Evolutionary conservation across 2,888 invertebrate species (phyloP).

Genomic region (Ecdyonurus torrentis): DNA sequence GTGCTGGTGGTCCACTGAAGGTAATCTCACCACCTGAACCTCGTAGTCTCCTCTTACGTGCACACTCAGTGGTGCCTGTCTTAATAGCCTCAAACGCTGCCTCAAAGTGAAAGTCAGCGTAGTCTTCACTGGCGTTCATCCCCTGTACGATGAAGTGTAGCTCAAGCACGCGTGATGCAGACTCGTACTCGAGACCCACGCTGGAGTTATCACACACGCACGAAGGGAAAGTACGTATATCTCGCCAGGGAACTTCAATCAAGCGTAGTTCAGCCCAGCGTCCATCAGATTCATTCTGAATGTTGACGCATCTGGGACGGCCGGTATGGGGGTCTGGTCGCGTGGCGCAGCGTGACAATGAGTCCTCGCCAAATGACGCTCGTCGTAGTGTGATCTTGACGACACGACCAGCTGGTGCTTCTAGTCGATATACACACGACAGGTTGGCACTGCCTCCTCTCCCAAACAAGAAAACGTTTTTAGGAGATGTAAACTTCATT

Average conservation of each 20-base stretch:
- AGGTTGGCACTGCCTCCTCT: constrained; percentile 61
- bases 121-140: constrained; percentile 64
- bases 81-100: constrained; percentile 47
- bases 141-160: constrained; percentile 55
- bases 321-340: constrained; percentile 56
- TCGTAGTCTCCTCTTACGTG: constrained; percentile 41
- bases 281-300: neutral
- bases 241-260: constrained; percentile 43
- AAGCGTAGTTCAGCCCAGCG: neutral
- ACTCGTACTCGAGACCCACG: constrained; percentile 32
- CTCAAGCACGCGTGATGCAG: constrained; percentile 52
- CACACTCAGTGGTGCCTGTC: constrained; percentile 39
- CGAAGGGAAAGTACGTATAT: constrained; percentile 48
- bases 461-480: constrained; percentile 68
- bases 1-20: constrained; percentile 8
- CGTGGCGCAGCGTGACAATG: constrained; percentile 40
- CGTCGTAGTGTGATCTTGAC: constrained; percentile 49
- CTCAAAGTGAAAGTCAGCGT: constrained; percentile 61
- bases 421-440: constrained; percentile 61
- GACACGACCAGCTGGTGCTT: constrained; percentile 43
- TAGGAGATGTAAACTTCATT: constrained; percentile 46
- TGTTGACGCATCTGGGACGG: constrained; percentile 36
- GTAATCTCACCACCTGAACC: constrained; percentile 26
- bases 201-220: constrained; percentile 62
- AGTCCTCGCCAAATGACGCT: constrained; percentile 47